These are phyloP conservation scores for Epirrita christyi DNA, from an alignment of 2,888 invertebrate genomes.

Conservation along the genomic window DNA sequence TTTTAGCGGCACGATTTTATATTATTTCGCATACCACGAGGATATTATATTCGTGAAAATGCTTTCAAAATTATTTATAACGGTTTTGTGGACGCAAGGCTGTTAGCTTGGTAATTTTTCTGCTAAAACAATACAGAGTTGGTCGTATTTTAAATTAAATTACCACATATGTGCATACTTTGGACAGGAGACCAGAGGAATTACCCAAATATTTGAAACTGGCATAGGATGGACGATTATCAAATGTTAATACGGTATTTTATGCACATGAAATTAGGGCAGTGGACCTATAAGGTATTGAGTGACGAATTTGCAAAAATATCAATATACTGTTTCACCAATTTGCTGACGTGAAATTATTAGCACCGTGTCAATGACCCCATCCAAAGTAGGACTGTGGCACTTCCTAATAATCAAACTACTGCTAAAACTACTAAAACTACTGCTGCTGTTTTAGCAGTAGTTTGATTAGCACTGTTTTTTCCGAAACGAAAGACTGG, in stretches of 20 bases:
- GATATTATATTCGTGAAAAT: conserved; percentile 21
- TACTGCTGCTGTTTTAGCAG: too few species aligned
- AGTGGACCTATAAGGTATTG: too few species aligned
- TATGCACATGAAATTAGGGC: too few species aligned
- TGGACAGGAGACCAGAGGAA: not conserved
- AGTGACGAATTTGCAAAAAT: conserved; percentile 10
- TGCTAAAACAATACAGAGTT: conserved; percentile 17
- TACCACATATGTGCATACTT: not conserved
- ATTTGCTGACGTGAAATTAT: conserved; percentile 16
- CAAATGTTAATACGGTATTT: too few species aligned
- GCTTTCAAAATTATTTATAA: conserved; percentile 28
- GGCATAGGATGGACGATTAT: too few species aligned
- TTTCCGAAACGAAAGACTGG: too few species aligned
- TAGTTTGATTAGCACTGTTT: too few species aligned
- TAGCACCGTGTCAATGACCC: conserved; percentile 1
- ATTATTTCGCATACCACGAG: conserved; percentile 21
- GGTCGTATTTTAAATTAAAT: conserved; percentile 15
- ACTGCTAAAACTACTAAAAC: too few species aligned
- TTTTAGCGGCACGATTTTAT: conserved; percentile 20
- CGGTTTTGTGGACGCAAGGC: conserved; percentile 14
- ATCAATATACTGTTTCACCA: conserved; percentile 24
- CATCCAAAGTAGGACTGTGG: too few species aligned
- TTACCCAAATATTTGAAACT: too few species aligned
- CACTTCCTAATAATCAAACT: too few species aligned
- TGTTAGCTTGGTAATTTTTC: conserved; percentile 12